Conservation (phyloP, 2,888 invertebrate genomes). For the Suillia variegata region DNA sequence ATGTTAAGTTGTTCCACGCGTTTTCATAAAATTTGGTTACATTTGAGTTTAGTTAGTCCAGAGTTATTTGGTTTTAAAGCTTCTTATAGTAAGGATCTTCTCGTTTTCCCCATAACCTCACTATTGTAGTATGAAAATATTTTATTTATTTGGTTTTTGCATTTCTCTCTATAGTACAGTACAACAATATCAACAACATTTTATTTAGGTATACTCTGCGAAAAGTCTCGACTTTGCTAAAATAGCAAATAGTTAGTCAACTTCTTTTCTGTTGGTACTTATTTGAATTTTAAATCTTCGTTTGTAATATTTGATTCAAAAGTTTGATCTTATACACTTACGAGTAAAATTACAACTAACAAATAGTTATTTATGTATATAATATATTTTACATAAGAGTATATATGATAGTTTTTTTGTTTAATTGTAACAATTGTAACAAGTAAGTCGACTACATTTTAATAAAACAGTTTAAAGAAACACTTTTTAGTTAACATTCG, state of each 20-base stretch:
- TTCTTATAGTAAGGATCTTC: background rate
- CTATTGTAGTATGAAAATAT: background rate
- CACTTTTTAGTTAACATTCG: background rate
- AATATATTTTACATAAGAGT: no score
- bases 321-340: background rate
- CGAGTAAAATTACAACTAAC: background rate
- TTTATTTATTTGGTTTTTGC: background rate
- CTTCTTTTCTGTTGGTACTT: no score
- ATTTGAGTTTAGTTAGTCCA: background rate
- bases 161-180: background rate
- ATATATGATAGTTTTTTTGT: no score
- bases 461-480: no score
- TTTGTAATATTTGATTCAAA: background rate
- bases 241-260: no score
- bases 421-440: no score
- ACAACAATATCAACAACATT: background rate
- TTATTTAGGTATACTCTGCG: background rate
- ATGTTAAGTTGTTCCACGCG: background rate
- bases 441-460: background rate
- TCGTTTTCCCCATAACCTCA: background rate
- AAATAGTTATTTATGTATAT: background rate
- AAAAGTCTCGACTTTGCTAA: background rate
- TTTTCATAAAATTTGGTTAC: background rate
- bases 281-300: no score
- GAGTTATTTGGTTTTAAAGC: background rate